Evolutionary conservation across 2,113 vertebrate genomes (phyloP), one percentile per base, ranked within the genome.

Genomic region (Orthonyx spaldingii): DNA sequence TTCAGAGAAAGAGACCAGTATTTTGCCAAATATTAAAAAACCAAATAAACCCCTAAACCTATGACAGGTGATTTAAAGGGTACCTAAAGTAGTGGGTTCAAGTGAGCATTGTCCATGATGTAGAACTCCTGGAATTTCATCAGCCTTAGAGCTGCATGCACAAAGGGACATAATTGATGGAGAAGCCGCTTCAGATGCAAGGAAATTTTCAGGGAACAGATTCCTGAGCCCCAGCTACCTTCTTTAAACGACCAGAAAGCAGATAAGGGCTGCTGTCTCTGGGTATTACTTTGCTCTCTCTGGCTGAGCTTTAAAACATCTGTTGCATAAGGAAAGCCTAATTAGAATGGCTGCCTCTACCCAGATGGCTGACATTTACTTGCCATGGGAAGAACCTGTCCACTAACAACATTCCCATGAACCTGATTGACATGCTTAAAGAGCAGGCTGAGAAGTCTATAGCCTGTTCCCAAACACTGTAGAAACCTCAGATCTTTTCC

Each of bases 311-410:
- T 85, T 90, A 93, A 93, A 93, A 91, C 42, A 77, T 83, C 61
- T 87, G 70, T 90, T 87, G 70, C 33, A 65, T 71, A 96, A 89
- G 57, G 32, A 21, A 71, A 80, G 35, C 7, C 82, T 80, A 57
- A 75, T 89, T 56, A 65, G 82, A 82, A 79, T 24, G 66, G 65
- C 74, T 70, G 57, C 49, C 37, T 76, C 57, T 69, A 49, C 23
- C 32, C 2, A 0, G 57, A 20, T 7, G 13, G 82, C 65, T 96
- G 94, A 95, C 78, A 77, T 96, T 89, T 92, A 32, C 24, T 89
- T 13, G 16, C 74, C 78, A 79, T 77, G 93, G 93, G 89, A 95
- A 94, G 93, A 95, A 94, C 93, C 94, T 95, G 89, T 77, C 39
- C 70, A n/a, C 84, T 65, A 69, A 72, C 35, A 85, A 83, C 59